Percentiles rank a stretch among this genome's conserved stretches.
phyloP scores from a whole-genome alignment of 2,888 invertebrate genomes.

The Drosophila acutilabella region DNA sequence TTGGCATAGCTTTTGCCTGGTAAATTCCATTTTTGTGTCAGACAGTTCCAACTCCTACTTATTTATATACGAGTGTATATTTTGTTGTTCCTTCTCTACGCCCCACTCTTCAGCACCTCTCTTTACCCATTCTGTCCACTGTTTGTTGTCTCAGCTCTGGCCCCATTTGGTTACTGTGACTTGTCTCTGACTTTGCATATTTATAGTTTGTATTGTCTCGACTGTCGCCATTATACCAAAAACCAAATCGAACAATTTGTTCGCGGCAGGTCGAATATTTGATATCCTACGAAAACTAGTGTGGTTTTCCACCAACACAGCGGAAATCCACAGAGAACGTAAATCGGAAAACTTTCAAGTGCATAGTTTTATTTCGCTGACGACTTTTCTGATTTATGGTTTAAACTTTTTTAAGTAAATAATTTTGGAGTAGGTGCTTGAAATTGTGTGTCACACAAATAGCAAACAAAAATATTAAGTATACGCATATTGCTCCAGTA shows the following conservation, averaged over 20 bases:
- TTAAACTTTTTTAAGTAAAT: no score
- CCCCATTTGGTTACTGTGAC: conserved; percentile 42
- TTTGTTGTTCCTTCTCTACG: not conserved
- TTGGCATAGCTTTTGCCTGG: conserved; percentile 41
- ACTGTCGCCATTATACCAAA: conserved; percentile 22
- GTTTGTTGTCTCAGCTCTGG: not conserved
- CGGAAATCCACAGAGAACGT: not conserved
- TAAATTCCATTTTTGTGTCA: conserved; percentile 60
- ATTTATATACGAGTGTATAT: conserved; percentile 23
- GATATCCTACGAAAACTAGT: conserved; percentile 9
- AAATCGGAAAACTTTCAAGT: not conserved
- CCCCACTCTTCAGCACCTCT: not conserved
- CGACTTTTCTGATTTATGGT: no score
- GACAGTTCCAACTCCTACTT: conserved; percentile 44
- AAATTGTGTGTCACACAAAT: no score
- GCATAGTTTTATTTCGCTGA: no score
- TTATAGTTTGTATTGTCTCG: conserved; percentile 71
- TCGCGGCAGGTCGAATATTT: conserved; percentile 21
- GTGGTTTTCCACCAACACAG: not conserved
- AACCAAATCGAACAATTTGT: conserved; percentile 18
- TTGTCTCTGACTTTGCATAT: conserved; percentile 61
- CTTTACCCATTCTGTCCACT: not conserved
- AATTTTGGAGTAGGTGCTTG: no score
- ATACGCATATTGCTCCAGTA: no score
- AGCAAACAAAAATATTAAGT: no score